Conservation (phyloP, 2,797 vertebrate species). For the Coregonus ussuriensis region DNA sequence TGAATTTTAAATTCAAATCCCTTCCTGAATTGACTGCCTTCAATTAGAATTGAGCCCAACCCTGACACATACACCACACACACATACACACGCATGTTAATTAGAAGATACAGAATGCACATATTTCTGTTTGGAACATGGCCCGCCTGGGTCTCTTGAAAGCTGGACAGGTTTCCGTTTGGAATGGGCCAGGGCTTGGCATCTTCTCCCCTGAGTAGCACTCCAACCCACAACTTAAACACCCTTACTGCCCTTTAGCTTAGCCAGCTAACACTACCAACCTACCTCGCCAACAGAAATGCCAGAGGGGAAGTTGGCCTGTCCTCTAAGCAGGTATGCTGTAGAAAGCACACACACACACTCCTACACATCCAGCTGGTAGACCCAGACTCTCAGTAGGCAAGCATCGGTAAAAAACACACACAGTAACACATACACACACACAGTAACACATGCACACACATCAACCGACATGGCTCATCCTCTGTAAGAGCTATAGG, state of each 20-base stretch:
- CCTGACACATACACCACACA: no score
- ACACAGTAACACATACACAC: conserved; percentile 11
- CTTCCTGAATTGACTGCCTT: no score
- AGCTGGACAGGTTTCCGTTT: conserved; percentile 56
- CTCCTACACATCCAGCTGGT: not conserved
- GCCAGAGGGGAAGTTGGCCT: not conserved
- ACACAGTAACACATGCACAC: conserved; percentile 4
- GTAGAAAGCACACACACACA: conserved; percentile 29
- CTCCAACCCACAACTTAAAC: conserved; percentile 57
- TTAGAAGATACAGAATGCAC: no score
- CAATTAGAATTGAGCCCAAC: no score
- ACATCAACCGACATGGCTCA: not conserved
- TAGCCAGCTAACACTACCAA: not conserved
- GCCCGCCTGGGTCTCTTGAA: conserved; percentile 6
- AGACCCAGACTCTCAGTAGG: no score
- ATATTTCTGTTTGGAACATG: not conserved
- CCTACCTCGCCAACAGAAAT: not conserved
- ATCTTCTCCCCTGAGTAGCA: conserved; percentile 35
- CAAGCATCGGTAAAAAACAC: not conserved
- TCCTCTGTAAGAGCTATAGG: not conserved
- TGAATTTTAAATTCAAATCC: no score
- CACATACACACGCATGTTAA: no score
- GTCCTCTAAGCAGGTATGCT: conserved; percentile 11
- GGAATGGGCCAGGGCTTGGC: conserved; percentile 43
- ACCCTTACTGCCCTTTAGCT: conserved; percentile 40